A percentile compares a stretch with the other conserved stretches of the same genome.
phyloP scores from a whole-genome alignment of 2,888 invertebrate genomes.

The Brenthis daphne region DNA sequence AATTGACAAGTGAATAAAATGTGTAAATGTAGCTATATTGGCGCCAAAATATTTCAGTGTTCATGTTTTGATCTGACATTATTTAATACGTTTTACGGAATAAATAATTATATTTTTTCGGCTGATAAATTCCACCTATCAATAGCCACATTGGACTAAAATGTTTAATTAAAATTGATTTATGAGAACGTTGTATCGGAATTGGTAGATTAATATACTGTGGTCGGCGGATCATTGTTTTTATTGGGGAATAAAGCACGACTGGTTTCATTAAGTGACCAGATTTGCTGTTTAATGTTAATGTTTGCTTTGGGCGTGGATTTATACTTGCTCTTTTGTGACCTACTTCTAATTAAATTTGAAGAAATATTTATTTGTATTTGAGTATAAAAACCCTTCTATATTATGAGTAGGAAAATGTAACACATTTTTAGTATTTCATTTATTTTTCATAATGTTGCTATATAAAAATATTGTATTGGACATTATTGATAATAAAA shows the following conservation, averaged over 20 bases:
- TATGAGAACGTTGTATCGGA: constrained; percentile 61
- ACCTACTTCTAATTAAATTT: constrained; percentile 16
- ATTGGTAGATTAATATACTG: constrained; percentile 67
- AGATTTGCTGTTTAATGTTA: constrained; percentile 36
- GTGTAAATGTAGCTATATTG: constrained; percentile 62
- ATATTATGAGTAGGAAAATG: constrained; percentile 3
- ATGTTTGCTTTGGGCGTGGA: constrained; percentile 22
- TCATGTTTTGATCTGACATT: constrained; percentile 47
- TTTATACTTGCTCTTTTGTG: constrained; percentile 26
- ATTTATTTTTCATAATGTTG: too few relatives aligned
- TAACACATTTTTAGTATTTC: too few relatives aligned
- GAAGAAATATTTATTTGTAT: background rate
- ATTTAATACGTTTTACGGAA: constrained; percentile 37
- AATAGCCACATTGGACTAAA: constrained; percentile 52
- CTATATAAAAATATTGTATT: too few relatives aligned
- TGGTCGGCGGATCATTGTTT: constrained; percentile 67
- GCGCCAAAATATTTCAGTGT: constrained; percentile 54
- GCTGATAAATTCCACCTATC: constrained; percentile 53
- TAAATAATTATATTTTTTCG: constrained; percentile 60
- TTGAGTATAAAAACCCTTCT: background rate
- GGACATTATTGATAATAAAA: too few relatives aligned
- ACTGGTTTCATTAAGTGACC: constrained; percentile 50
- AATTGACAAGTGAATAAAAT: constrained; percentile 78
- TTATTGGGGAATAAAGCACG: constrained; percentile 48
- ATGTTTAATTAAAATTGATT: constrained; percentile 72